These are phyloP conservation scores for Micropoecilia bifurca DNA, from an alignment of 2,797 vertebrate genomes.

Conservation along the genomic window DNA sequence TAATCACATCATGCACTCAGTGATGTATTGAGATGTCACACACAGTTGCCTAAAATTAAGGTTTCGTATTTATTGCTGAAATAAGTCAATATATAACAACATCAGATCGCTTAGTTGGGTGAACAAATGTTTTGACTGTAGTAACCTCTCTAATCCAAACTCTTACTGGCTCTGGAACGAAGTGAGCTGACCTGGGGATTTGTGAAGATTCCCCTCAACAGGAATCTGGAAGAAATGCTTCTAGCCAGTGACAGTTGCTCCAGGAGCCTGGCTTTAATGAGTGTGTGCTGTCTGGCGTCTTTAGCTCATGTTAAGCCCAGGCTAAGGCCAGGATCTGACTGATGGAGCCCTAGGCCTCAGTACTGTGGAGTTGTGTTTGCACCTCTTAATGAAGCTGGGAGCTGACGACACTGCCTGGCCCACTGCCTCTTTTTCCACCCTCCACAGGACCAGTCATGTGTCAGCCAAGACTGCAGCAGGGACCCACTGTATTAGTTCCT, in stretches of 20 bases:
- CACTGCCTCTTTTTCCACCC: slow-evolving; percentile 72
- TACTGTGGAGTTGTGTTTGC: slow-evolving; percentile 77
- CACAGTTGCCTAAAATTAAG: slow-evolving; percentile 28
- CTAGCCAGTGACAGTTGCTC: slow-evolving; percentile 80
- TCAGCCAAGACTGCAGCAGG: slow-evolving; percentile 72
- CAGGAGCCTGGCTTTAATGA: slow-evolving; percentile 81
- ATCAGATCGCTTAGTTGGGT: slow-evolving; percentile 36
- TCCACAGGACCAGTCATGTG: slow-evolving; percentile 62
- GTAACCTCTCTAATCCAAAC: slow-evolving; percentile 65
- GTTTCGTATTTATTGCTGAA: slow-evolving; percentile 22
- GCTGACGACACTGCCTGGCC: slow-evolving; percentile 73
- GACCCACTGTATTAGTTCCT: slow-evolving; percentile 77
- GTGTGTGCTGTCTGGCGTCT: slow-evolving; percentile 79
- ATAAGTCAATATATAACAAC: slow-evolving; percentile 34
- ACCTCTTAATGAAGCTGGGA: slow-evolving; percentile 76
- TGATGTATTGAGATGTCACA: slow-evolving; percentile 37
- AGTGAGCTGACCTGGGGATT: slow-evolving; percentile 63
- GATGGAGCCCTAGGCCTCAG: slow-evolving; percentile 65
- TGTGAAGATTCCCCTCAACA: slow-evolving; percentile 73
- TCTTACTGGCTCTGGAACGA: slow-evolving; percentile 56
- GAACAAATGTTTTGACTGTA: slow-evolving; percentile 63
- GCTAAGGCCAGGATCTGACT: slow-evolving; percentile 78
- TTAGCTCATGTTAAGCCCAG: slow-evolving; percentile 72
- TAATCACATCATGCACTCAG: slow-evolving; percentile 26
- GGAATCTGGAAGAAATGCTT: slow-evolving; percentile 72